These are phyloP conservation scores for Ceyx cyanopectus DNA, from an alignment of 2,113 vertebrate genomes.

Conservation along the genomic window DNA sequence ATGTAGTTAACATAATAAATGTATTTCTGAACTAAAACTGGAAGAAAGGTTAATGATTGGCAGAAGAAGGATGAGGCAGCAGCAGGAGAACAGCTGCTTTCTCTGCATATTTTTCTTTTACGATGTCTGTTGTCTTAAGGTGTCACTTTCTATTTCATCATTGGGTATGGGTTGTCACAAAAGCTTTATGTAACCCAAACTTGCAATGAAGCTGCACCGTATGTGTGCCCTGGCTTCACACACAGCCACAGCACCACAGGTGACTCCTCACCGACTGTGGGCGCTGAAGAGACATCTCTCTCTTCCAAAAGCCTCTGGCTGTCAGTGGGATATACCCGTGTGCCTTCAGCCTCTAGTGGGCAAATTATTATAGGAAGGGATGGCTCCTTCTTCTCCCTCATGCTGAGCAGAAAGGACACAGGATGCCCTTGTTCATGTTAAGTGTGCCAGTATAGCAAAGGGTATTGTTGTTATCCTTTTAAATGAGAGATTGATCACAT, in stretches of 20 bases:
- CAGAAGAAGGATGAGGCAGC: background rate
- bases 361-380: constrained; percentile 20
- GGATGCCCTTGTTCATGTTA: background rate
- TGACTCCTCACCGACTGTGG: constrained; percentile 17
- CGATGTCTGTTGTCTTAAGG: constrained; percentile 26
- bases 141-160: constrained; percentile 3
- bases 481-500: constrained; percentile 16
- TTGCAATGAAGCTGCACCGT: background rate
- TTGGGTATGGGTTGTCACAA: constrained; percentile 17
- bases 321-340: background rate
- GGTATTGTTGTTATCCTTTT: background rate
- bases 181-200: constrained; percentile 48
- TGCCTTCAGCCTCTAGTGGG: background rate
- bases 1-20: background rate
- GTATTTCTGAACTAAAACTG: constrained; percentile 13
- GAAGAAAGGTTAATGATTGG: background rate
- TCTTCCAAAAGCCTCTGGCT: constrained; percentile 24
- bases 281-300: background rate
- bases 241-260: background rate
- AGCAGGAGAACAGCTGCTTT: constrained; percentile 49
- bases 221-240: background rate
- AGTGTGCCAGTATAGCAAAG: background rate
- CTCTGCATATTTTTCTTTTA: constrained; percentile 24
- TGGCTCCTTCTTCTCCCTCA: background rate
- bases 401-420: constrained; percentile 14